Evolutionary conservation across 2,888 invertebrate species (phyloP), one percentile per base, ranked within the genome.

Genomic region (Clunio marinus): DNA sequence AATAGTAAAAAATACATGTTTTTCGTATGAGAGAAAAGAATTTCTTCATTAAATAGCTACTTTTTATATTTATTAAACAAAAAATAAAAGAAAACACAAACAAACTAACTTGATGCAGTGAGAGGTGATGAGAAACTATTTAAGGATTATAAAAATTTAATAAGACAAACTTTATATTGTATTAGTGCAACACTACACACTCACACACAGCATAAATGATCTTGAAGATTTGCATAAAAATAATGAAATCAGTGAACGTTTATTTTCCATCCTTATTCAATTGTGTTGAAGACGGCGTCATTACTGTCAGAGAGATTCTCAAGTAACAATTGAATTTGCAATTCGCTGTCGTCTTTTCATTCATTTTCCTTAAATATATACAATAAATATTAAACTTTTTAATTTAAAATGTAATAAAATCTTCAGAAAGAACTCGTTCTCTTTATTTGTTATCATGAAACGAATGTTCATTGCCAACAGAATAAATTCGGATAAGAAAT

Each of bases 31-130:
- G n/a, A 46, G 17, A 46, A 46, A 59, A 63, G 20, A 63, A 63
- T 25, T 46, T 63, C 63, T 25, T 63, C 63, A 63, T 46, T 22
- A 63, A 63, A 63, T 63, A 63, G 63, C 63, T 63, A 60, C 37
- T 63, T 63, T 35, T 60, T 63, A 63, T 63, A 63, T 63, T 63
- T 63, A 63, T 63, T 27, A 20, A 46, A 63, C 27, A 17, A 13
- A 5, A 60, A 32, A 15, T n/a, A 45, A 3, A 60, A n/a, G n/a
- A n/a, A n/a, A n/a, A n/a, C n/a, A n/a, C n/a, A n/a, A n/a, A n/a
- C n/a, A n/a, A n/a, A n/a, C n/a, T n/a, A n/a, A n/a, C n/a, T n/a
- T n/a, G n/a, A n/a, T n/a, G 20, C 10, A 63, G 8, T 45, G 37
- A 24, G n/a, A 24, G 37, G 46, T 15, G 46, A 28, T 32, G 13